Percentiles rank a stretch among this genome's conserved stretches.
These are phyloP conservation scores for Chauna torquata DNA, from an alignment of 2,113 vertebrate species.

Conservation along the genomic window DNA sequence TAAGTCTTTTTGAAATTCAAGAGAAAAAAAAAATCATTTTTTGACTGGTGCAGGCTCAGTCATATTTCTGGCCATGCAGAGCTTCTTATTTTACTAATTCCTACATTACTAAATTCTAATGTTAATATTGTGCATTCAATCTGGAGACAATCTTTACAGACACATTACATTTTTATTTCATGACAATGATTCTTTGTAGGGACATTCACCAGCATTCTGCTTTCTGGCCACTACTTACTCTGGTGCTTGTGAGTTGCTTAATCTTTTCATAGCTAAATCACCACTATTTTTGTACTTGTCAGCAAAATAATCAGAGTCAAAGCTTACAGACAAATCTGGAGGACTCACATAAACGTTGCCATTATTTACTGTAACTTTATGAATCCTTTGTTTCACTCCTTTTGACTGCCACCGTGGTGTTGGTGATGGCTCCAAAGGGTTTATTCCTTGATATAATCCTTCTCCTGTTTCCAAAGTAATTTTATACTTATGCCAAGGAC, in stretches of 20 bases:
- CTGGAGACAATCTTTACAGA: neutral
- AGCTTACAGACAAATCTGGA: slow-evolving; percentile 66
- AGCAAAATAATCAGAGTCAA: slow-evolving; percentile 91
- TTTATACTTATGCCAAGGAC: slow-evolving; percentile 93
- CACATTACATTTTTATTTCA: neutral
- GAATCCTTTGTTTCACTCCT: slow-evolving; percentile 90
- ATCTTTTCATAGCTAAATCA: slow-evolving; percentile 29
- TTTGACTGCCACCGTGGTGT: slow-evolving; percentile 85
- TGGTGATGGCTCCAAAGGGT: slow-evolving; percentile 75
- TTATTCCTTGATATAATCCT: slow-evolving; percentile 82
- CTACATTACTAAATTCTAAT: neutral
- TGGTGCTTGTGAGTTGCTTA: neutral
- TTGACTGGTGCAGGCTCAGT: neutral
- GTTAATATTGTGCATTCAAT: neutral
- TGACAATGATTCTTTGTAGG: fast-evolving
- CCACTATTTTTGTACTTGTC: slow-evolving; percentile 80
- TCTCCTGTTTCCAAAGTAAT: slow-evolving; percentile 88
- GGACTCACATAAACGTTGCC: slow-evolving; percentile 86
- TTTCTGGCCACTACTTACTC: neutral
- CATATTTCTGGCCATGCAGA: neutral
- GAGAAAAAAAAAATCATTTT: neutral
- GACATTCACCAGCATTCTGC: neutral
- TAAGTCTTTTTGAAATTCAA: neutral
- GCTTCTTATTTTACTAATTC: neutral
- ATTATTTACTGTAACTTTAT: slow-evolving; percentile 79